Evolutionary conservation across 2,797 vertebrate species (phyloP).

Genomic region (Margarornis squamiger): DNA sequence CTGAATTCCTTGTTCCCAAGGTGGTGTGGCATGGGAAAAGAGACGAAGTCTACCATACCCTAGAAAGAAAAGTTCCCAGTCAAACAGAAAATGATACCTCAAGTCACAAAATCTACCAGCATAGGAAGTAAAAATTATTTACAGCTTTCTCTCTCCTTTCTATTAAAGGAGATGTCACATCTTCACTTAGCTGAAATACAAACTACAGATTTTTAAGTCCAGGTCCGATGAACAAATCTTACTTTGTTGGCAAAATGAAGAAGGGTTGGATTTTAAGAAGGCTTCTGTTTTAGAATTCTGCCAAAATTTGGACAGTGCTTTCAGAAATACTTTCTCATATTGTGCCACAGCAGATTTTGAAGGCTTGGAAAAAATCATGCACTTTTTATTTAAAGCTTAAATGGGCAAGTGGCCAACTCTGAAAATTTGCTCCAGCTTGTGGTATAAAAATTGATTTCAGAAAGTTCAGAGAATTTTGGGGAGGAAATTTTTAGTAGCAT

Average conservation of each 20-base stretch:
- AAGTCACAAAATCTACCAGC: not conserved
- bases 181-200: not conserved
- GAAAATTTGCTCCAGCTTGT: not conserved
- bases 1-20: not conserved
- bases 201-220: not conserved
- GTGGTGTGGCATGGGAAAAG: not conserved
- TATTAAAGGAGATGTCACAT: not conserved
- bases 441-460: not conserved
- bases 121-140: not conserved
- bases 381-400: not conserved
- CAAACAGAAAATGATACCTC: not conserved
- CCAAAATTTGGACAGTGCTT: not conserved
- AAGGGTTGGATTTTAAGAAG: not conserved
- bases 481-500: not conserved
- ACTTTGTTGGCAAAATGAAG: not conserved
- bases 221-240: not conserved
- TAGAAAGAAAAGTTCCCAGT: not conserved
- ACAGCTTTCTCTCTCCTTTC: not conserved
- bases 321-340: not conserved
- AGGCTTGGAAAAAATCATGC: not conserved
- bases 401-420: not conserved
- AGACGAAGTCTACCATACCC: not conserved
- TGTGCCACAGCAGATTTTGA: not conserved
- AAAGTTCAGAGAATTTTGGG: not conserved
- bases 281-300: not conserved